Conservation (phyloP, 2,797 vertebrate genomes). For the Ctenopoma kingsleyae region DNA sequence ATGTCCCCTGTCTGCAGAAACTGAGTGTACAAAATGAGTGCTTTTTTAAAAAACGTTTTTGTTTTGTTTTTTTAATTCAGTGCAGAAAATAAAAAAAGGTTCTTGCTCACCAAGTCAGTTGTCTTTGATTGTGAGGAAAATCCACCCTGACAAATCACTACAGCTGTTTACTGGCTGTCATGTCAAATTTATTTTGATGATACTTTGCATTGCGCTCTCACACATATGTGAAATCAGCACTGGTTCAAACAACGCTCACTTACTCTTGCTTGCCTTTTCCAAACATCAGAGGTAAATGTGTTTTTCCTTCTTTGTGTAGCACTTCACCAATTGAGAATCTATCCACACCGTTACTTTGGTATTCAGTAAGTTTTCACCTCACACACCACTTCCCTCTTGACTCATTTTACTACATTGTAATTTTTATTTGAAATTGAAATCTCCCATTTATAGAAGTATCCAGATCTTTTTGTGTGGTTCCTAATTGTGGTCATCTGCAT, state of each 20-base stretch:
- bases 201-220: constrained; percentile 1
- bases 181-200: not conserved
- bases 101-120: constrained; percentile 46
- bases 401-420: too few relatives aligned
- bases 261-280: not conserved
- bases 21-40: constrained; percentile 62
- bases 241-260: not conserved
- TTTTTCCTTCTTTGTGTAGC: not conserved
- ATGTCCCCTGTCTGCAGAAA: constrained; percentile 57
- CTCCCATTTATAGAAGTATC: too few relatives aligned
- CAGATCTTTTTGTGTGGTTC: too few relatives aligned
- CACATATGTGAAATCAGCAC: not conserved
- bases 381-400: too few relatives aligned
- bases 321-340: too few relatives aligned
- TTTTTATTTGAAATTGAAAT: too few relatives aligned
- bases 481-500: too few relatives aligned
- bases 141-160: not conserved
- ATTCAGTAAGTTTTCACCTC: too few relatives aligned
- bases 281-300: not conserved
- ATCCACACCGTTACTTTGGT: too few relatives aligned
- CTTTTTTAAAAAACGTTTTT: constrained; percentile 19
- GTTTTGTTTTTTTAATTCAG: constrained; percentile 61
- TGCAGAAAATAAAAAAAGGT: constrained; percentile 74
- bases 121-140: not conserved
- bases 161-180: not conserved